Percentiles rank a stretch among this genome's conserved stretches.
phyloP scores from a whole-genome alignment of 2,797 vertebrate genomes.

The Mionectes olivaceus region DNA sequence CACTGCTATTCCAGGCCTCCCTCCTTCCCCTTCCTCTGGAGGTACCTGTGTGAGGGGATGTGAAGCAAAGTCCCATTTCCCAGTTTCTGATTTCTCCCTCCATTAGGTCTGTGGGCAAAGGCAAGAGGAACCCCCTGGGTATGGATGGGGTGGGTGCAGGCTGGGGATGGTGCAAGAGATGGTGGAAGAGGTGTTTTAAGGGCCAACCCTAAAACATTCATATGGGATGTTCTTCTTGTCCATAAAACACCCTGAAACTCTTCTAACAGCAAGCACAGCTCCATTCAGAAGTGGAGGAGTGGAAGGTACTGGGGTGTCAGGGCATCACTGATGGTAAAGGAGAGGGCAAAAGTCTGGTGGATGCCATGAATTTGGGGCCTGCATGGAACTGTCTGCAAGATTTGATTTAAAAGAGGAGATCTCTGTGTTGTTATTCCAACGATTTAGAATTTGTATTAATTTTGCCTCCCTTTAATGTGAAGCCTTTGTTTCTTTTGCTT shows the following conservation, averaged over 20 bases:
- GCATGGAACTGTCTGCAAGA: not conserved
- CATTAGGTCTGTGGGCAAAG: not conserved
- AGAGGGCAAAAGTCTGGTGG: not conserved
- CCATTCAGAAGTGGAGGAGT: not conserved
- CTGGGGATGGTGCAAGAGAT: not conserved
- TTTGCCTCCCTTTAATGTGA: not conserved
- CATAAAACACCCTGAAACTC: not conserved
- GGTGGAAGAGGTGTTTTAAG: not conserved
- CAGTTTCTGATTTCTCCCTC: not conserved
- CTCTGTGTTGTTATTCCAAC: not conserved
- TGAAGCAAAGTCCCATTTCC: not conserved
- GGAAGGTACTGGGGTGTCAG: not conserved
- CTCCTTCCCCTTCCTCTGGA: not conserved
- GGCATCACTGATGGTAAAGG: not conserved
- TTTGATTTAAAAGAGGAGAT: not conserved
- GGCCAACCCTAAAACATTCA: not conserved
- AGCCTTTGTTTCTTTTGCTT: not conserved
- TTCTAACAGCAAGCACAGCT: not conserved
- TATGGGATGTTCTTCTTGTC: not conserved
- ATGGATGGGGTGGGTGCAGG: not conserved
- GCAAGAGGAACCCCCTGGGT: not conserved
- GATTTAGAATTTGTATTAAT: not conserved
- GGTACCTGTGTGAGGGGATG: accelerated
- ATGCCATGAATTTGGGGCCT: not conserved
- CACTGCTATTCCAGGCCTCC: not conserved